Conservation (phyloP, 2,113 vertebrate species). For the Elephas maximus region DNA sequence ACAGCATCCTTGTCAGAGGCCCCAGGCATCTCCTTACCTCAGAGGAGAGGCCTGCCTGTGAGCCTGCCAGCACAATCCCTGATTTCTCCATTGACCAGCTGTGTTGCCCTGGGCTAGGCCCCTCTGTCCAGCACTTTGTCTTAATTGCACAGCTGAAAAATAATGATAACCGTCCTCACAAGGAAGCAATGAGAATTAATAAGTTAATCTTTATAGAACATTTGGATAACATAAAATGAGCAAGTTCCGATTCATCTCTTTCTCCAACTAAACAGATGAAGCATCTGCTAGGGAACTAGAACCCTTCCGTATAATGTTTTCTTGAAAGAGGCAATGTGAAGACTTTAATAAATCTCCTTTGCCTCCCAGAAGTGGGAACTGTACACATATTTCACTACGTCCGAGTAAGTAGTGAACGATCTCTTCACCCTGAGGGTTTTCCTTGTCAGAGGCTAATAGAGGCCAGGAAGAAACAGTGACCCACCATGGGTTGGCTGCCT, state of each 20-base stretch:
- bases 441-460: constrained; percentile 27
- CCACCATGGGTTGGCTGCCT: neutral
- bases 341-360: neutral
- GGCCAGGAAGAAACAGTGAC: neutral
- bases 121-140: neutral
- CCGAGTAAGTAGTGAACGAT: neutral
- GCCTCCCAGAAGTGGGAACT: neutral
- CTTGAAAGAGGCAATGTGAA: neutral
- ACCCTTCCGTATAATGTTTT: neutral
- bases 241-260: neutral
- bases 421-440: neutral
- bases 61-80: neutral
- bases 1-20: neutral
- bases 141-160: constrained; percentile 1
- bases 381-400: neutral
- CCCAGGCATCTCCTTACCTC: neutral
- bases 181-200: neutral
- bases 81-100: constrained; percentile 28
- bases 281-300: constrained; percentile 4
- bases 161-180: neutral
- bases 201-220: constrained; percentile 19
- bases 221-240: neutral
- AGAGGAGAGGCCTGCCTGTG: neutral
- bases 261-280: neutral
- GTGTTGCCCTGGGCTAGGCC: constrained; percentile 46